Base-by-base conservation (phyloP, 2,797 vertebrate genomes). In the Gouania willdenowi region DNA sequence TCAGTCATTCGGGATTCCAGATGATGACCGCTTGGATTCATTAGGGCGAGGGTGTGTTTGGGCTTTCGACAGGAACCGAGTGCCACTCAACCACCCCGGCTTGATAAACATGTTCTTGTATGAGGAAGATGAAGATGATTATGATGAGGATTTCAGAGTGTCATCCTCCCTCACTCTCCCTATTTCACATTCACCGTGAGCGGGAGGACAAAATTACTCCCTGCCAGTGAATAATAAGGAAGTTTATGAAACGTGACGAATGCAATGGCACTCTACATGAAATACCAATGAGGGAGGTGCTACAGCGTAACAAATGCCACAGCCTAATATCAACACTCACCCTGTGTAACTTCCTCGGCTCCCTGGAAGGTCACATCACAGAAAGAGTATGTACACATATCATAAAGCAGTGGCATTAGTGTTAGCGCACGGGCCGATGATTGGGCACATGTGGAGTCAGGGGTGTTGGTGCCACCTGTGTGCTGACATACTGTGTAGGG, bases 161-260 rank as follows among this genome's bases (percentile, higher is more conserved):
- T 65, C 63, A 54, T 56, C 62, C 44, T 72, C 61, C 68, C 65
- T 60, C 74, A 60, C 62, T 54, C 24, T 47, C 21, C 26, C 54
- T 66, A 59, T 63, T 77, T 76, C 74, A 41, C 71, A 72, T 66
- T 80, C 66, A 69, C 66, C 72, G 66, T 52, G 26, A 69, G 75
- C 66, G 12, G 67, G 64, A 46, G 70, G 73, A 63, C 66, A 52
- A 75, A 82, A 81, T 83, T 65, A 84, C 77, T 78, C 70, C 65
- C 75, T 58, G 41, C 73, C 50, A 75, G 77, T 82, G 85, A 84
- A 86, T 88, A 89, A 90, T 86, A 83, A 86, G 77, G 53, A 76
- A 61, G 70, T 88, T 90, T 85, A 89, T 87, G 86, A 75, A 85
- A 85, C 69, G 80, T 86, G 84, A 83, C 86, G 65, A 85, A 86